These are phyloP conservation scores for Hemicordylus capensis DNA, from an alignment of 2,113 vertebrate species.

Conservation along the genomic window DNA sequence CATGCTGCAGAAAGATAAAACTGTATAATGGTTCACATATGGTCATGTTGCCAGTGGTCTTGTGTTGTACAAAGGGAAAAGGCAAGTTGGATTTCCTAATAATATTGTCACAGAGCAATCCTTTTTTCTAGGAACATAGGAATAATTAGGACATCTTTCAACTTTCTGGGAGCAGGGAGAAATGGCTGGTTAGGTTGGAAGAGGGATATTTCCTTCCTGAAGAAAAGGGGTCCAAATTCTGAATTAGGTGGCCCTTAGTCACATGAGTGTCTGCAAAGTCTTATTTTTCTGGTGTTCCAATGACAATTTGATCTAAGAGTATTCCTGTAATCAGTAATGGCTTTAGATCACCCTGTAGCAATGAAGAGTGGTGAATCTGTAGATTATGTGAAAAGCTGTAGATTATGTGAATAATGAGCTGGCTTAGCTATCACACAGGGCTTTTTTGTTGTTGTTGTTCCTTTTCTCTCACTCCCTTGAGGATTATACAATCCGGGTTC, in stretches of 20 bases:
- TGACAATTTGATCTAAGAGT: not conserved
- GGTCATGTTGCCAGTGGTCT: not conserved
- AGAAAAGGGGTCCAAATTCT: conserved; percentile 28
- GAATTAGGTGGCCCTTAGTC: conserved; percentile 30
- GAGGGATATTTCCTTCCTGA: conserved; percentile 21
- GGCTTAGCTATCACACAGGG: not conserved
- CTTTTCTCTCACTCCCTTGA: not conserved
- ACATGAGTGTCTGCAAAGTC: conserved; percentile 59
- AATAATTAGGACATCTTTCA: conserved; percentile 3
- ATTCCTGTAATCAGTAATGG: too few species aligned
- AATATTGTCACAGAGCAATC: not conserved
- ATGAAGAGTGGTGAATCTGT: not conserved
- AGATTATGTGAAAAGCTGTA: not conserved
- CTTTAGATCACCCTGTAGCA: not conserved
- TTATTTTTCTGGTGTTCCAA: not conserved
- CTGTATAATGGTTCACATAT: not conserved
- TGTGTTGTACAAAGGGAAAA: not conserved
- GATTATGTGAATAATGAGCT: conserved; percentile 2
- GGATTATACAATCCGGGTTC: not conserved
- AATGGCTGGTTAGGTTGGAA: not conserved
- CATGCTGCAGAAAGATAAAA: not conserved
- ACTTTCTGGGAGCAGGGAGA: not conserved
- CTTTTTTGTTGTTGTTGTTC: not conserved
- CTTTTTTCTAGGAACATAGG: not conserved
- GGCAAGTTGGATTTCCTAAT: conserved; percentile 2